Evolutionary conservation across 2,888 invertebrate species (phyloP).

Genomic region (Psylliodes chrysocephalus): DNA sequence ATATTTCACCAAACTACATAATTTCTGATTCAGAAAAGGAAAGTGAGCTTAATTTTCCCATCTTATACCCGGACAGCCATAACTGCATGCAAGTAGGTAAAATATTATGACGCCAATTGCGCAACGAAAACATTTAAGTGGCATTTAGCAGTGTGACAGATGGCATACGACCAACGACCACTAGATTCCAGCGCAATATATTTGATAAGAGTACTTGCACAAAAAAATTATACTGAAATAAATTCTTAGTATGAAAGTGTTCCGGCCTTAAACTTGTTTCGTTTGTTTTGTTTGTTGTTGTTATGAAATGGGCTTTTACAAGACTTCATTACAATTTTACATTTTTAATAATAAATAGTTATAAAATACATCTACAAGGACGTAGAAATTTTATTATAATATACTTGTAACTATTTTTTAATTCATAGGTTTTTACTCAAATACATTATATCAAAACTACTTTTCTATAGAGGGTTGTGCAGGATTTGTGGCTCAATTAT

Average conservation of each 20-base stretch:
- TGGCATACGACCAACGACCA: conserved; percentile 24
- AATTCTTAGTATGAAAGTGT: conserved; percentile 44
- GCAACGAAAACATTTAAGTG: conserved; percentile 11
- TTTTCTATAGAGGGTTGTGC: too few species aligned
- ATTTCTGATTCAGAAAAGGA: conserved; percentile 5
- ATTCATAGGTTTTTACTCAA: too few species aligned
- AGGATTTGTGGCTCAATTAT: too few species aligned
- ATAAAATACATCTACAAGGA: too few species aligned
- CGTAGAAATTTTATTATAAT: too few species aligned
- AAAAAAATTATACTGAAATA: conserved; percentile 30
- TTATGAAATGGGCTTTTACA: conserved; percentile 27
- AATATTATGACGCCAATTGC: conserved; percentile 2
- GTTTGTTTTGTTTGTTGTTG: conserved; percentile 14
- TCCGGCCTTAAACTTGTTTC: conserved; percentile 52
- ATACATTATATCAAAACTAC: too few species aligned
- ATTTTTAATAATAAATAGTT: too few species aligned
- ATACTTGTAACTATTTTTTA: too few species aligned
- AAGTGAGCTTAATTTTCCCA: conserved; percentile 12
- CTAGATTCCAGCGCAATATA: conserved; percentile 21
- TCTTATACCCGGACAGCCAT: neutral
- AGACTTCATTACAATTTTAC: neutral
- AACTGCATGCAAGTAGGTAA: conserved; percentile 12
- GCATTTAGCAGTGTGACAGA: conserved; percentile 24
- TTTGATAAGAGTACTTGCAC: conserved; percentile 36
- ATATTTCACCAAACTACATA: neutral